Evolutionary conservation across 2,797 vertebrate genomes (phyloP), one percentile per base, ranked within the genome.

Genomic region (Knipowitschia caucasica): DNA sequence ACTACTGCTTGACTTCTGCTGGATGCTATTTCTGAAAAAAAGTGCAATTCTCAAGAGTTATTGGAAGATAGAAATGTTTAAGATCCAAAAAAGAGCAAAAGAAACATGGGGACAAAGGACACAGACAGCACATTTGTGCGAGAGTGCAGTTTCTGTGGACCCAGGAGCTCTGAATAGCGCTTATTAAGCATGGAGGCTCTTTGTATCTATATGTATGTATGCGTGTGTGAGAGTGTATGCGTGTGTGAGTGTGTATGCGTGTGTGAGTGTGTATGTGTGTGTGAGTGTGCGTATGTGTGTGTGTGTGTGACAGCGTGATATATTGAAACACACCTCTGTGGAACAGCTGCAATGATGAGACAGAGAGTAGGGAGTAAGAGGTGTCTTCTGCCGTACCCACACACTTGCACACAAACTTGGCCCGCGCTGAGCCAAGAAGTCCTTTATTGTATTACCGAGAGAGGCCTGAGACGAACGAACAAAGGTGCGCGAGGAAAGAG

Each of bases 271-370:
- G 2, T 7, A 5, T 40, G 49, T 33, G 68, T 61, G 38, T 51
- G 62, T 64, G 60, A 57, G 53, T 56, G 36, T 50, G 55, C 59
- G 58, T 65, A 66, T 71, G 56, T 64, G 65, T 58, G 69, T 73
- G 75, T 63, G 70, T 62, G 68, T 68, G 78, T 63, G 81, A 80
- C 79, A 85, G 82, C 67, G 77, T 86, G 84, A 86, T 86, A 86
- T 88, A 88, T 88, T 86, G 86, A 85, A 88, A 85, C 82, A 83
- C 84, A 86, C 83, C 83, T 86, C 82, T 77, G 78, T 79, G 81
- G 83, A 86, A 83, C 84, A 85, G 83, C 86, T 86, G 86, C 84
- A 86, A 88, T 86, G 84, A 88, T 88, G 86, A 88, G 83, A 82
- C 77, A 69, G 84, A 83, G 84, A 85, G 77, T 73, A 71, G 81